Percentiles rank a stretch among this genome's conserved stretches.
Conservation (phyloP, 2,888 invertebrate genomes). For the Acanthoscelides obtectus region DNA sequence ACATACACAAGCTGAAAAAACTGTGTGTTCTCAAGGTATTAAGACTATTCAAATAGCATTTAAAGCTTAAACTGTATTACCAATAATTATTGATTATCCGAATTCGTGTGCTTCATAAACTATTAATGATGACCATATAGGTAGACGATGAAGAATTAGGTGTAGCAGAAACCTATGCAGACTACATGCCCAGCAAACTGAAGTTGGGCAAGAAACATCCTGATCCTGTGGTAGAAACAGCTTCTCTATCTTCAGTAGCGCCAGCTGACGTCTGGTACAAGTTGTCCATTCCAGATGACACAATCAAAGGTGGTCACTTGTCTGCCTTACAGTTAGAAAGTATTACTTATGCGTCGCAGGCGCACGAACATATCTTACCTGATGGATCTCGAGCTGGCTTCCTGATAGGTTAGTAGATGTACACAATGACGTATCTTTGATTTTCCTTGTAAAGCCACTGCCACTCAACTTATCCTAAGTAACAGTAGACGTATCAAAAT, state of each 20-base stretch:
- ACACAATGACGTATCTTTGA: neutral
- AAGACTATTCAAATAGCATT: too few relatives aligned
- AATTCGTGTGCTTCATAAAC: slow-evolving; percentile 5
- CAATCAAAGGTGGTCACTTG: slow-evolving; percentile 77
- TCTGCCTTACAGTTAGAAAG: slow-evolving; percentile 97
- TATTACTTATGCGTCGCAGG: slow-evolving; percentile 95
- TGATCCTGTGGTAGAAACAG: slow-evolving; percentile 98
- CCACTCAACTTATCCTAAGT: slow-evolving; percentile 2
- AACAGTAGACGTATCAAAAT: too few relatives aligned
- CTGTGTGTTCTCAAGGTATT: too few relatives aligned
- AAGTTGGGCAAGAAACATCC: slow-evolving; percentile 95
- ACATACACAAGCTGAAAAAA: too few relatives aligned
- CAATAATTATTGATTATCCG: neutral
- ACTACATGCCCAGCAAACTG: slow-evolving; percentile 96
- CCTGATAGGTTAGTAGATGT: slow-evolving; percentile 65
- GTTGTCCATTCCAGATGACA: slow-evolving; percentile 76
- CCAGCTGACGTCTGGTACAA: slow-evolving; percentile 91
- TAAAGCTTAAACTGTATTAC: too few relatives aligned
- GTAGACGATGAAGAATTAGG: slow-evolving; percentile 96
- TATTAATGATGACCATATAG: too few relatives aligned
- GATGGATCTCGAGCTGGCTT: slow-evolving; percentile 92
- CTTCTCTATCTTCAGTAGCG: slow-evolving; percentile 92
- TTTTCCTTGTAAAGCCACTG: neutral
- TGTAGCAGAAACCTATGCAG: slow-evolving; percentile 96
- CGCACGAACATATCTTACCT: slow-evolving; percentile 86